Evolutionary conservation across 2,797 vertebrate genomes (phyloP), one percentile per base, ranked within the genome.

Genomic region (Sebastes nivosus): DNA sequence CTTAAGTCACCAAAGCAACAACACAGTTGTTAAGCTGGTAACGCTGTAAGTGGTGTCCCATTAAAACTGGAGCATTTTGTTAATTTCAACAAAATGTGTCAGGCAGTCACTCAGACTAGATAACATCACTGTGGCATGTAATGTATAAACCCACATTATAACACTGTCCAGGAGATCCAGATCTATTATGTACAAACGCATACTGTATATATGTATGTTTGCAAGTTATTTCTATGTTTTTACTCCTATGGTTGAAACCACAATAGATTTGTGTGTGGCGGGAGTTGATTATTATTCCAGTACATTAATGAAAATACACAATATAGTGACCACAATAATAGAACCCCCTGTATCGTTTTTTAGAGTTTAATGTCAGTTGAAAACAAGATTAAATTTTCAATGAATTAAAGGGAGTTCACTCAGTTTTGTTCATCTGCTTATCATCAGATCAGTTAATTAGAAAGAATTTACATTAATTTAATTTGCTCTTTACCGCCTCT

Each of bases 361-460:
- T 57, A 10, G n/a, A 16, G 20, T 60, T 76, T 12, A 54, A 27
- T 5, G 6, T 67, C 3, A 67, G 22, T n/a, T 74, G 57, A 69
- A 67, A 68, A 30, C 27, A 14, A 46, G 34, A 46, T 67, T 1
- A 71, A 4, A 54, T 69, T 38, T 74, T 1, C 14, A 52, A 24
- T 18, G 8, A 24, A 22, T 57, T 58, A 54, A 81, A 81, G 16
- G 9, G 8, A 32, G 16, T 46, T 42, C 6, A 18, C 18, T 42
- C 38, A 54, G 36, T 79, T 79, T 72, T 78, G 42, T 75, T 42
- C 32, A 34, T 84, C 29, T 77, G 66, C 61, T 69, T 63, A 64
- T 85, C 72, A 75, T 94, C 92, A 91, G 83, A 90, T 79, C 27
- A 76, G 8, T 95, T 96, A 94, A 94, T 96, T 94, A 93, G 88